A percentile compares a stretch with the other conserved stretches of the same genome.
Evolutionary conservation across 2,797 vertebrate genomes (phyloP).

Genomic region (Silurus lanzhouensis): DNA sequence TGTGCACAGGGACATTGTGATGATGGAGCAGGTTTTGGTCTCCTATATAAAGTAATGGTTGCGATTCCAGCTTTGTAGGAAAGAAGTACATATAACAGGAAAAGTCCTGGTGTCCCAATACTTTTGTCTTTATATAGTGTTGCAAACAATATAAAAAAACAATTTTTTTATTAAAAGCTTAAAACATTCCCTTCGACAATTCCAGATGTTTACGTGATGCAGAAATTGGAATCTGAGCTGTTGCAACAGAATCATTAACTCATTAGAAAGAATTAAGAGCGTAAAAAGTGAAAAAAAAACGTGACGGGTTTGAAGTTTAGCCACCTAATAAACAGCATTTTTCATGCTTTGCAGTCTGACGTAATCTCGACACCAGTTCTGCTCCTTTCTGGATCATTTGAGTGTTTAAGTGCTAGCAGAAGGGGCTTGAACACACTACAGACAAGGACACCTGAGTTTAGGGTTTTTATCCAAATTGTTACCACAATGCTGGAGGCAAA

Average conservation of each 20-base stretch:
- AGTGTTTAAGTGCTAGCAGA: conserved; percentile 58
- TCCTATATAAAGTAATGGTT: too few relatives aligned
- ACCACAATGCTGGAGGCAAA: too few relatives aligned
- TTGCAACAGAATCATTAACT: not conserved
- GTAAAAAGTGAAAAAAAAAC: not conserved
- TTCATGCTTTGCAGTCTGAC: conserved; percentile 36
- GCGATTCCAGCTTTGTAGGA: too few relatives aligned
- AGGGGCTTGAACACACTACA: conserved; percentile 50
- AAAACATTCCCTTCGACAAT: not conserved
- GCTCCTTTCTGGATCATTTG: conserved; percentile 57
- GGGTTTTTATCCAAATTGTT: too few relatives aligned
- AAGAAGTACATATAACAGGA: too few relatives aligned
- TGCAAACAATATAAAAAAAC: too few relatives aligned
- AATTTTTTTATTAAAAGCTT: not conserved
- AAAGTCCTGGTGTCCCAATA: too few relatives aligned
- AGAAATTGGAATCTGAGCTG: too few relatives aligned
- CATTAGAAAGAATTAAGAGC: not conserved
- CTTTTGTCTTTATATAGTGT: too few relatives aligned
- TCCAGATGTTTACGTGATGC: not conserved
- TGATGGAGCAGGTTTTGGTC: too few relatives aligned
- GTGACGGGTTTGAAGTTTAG: conserved; percentile 25
- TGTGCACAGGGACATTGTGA: too few relatives aligned
- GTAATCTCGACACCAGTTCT: conserved; percentile 49
- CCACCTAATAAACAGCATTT: conserved; percentile 52
- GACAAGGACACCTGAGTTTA: too few relatives aligned